phyloP scores from a whole-genome alignment of 2,113 vertebrate species.

The Jacana jacana region DNA sequence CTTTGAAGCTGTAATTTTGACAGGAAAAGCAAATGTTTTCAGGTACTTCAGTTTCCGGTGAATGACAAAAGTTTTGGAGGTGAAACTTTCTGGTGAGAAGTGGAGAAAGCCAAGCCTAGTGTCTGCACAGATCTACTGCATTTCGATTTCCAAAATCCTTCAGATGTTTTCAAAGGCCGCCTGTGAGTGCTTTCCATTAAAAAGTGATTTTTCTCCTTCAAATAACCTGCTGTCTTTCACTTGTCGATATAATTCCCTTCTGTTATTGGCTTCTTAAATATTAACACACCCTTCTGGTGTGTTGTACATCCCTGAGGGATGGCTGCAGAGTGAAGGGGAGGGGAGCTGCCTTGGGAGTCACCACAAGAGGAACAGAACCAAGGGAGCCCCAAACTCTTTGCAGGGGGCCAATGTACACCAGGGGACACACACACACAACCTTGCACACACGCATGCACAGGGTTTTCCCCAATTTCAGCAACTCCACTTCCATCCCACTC shows the following conservation, averaged over 20 bases:
- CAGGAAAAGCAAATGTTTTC: constrained; percentile 24
- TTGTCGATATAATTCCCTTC: not conserved
- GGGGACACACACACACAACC: no score
- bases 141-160: not conserved
- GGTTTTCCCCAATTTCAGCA: not conserved
- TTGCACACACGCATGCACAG: not conserved
- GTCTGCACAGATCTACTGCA: not conserved
- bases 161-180: not conserved
- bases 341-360: not conserved
- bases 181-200: not conserved
- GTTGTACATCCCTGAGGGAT: not conserved
- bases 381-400: not conserved
- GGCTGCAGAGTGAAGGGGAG: no score
- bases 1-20: constrained; percentile 30
- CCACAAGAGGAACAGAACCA: not conserved
- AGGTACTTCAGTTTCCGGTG: constrained; percentile 7
- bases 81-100: not conserved
- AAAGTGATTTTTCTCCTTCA: not conserved
- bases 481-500: not conserved
- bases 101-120: not conserved
- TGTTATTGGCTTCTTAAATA: not conserved
- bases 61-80: constrained; percentile 31
- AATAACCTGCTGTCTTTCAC: not conserved
- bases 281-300: not conserved
- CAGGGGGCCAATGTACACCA: not conserved